Evolutionary conservation across 1,140 invertebrate genomes (phyloP).

Genomic region (Asobara japonica): DNA sequence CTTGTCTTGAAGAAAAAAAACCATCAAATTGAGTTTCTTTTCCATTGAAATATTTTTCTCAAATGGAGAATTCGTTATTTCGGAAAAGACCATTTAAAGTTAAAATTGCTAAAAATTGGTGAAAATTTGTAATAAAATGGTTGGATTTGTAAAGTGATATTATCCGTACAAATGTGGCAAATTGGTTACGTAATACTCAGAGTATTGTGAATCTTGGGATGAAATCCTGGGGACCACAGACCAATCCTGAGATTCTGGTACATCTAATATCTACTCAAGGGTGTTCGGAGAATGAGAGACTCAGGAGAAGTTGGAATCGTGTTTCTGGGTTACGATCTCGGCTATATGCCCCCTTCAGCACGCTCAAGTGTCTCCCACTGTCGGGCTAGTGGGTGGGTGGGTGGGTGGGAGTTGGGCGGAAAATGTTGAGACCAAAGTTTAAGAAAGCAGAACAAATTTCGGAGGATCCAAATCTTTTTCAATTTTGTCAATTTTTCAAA

Average conservation of each 20-base stretch:
- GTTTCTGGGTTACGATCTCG: constrained; percentile 31
- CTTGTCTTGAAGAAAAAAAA: too few species aligned
- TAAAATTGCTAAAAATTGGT: too few species aligned
- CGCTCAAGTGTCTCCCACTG: constrained; percentile 2
- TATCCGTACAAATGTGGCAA: not conserved
- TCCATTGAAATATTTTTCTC: too few species aligned
- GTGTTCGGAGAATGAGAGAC: not conserved
- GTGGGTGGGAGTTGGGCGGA: not conserved
- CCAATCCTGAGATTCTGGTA: constrained; percentile 24
- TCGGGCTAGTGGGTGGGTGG: not conserved
- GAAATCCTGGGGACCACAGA: not conserved
- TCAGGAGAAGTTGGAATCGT: constrained; percentile 2
- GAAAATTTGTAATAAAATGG: not conserved
- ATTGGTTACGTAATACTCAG: not conserved
- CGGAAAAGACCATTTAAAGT: too few species aligned
- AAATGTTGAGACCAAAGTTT: not conserved
- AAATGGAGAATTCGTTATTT: too few species aligned
- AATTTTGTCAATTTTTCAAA: too few species aligned
- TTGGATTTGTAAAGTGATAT: not conserved
- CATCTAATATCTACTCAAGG: constrained; percentile 27
- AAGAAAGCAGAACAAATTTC: not conserved
- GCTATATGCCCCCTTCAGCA: not conserved
- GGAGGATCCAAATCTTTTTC: too few species aligned
- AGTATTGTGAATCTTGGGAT: not conserved
- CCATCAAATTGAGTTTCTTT: too few species aligned